Evolutionary conservation across 2,797 vertebrate genomes (phyloP), one percentile per base, ranked within the genome.

Genomic region (Poliocrania exsul): DNA sequence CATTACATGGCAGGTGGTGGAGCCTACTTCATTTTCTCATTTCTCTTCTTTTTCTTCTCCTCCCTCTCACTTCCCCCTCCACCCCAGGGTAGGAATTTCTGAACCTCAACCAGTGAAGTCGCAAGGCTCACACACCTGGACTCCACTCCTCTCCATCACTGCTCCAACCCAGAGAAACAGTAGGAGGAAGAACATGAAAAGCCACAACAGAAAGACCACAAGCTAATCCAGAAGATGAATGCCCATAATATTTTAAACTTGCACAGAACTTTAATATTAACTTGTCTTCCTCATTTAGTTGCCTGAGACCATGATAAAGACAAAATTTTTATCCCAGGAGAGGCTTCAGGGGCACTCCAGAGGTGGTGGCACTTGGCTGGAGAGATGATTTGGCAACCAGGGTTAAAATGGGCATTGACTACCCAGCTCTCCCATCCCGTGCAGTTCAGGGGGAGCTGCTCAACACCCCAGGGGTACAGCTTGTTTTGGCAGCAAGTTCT

Each of bases 1-100:
- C 97, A 96, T 98, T 98, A 98, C 96, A 96, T 50, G 96, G 97
- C 98, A 98, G 98, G 96, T 98, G 98, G 95, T 74, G 40, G 92
- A 95, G 95, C 95, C 91, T 93, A 49, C 86, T 92, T 95, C 64
- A 91, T 93, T 92, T 97, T 97, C 97, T 97, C 96, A 96, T 98
- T 95, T 97, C 95, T 95, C 78, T 94, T 93, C 86, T 92, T 94
- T 94, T 93, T 86, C 90, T 95, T 94, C 95, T 91, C 88, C 93
- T 95, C 90, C 81, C 86, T 88, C 81, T 85, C 78, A 78, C 96
- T 96, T 96, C 95, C 87, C 92, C 91, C 85, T 92, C 82, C 87
- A 95, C 91, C 95, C 78, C 89, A 85, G 97, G 98, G 96, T 93
- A 97, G 92, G 94, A 95, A 97, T 97, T 96, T 97, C 97, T 97